Conservation (phyloP, 1,140 invertebrate species). For the Drosophila paulistorum region DNA sequence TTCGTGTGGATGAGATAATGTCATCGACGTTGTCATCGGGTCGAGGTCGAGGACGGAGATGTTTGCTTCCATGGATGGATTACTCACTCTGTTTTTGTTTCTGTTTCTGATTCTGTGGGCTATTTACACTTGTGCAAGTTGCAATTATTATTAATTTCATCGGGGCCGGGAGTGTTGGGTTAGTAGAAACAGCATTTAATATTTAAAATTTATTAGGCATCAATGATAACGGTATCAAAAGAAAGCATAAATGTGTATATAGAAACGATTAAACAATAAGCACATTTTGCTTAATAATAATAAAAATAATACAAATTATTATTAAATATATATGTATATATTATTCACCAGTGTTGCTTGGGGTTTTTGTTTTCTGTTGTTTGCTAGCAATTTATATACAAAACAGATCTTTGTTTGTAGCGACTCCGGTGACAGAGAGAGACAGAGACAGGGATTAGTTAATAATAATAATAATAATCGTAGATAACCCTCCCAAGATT, state of each 20-base stretch:
- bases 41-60: conserved; percentile 6
- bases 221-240: conserved; percentile 13
- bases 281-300: conserved; percentile 7
- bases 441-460: neutral
- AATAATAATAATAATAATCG: conserved; percentile 2
- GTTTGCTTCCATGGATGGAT: conserved; percentile 3
- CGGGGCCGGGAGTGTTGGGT: conserved; percentile 17
- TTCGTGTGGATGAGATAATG: conserved; percentile 20
- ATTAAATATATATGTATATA: neutral
- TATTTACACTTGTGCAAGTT: conserved; percentile 58
- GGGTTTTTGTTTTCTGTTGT: neutral
- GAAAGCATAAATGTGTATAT: conserved; percentile 44
- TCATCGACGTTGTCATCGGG: conserved; percentile 24
- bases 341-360: conserved; percentile 11
- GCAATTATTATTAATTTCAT: conserved; percentile 36
- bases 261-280: neutral
- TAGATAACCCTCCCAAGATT: conserved; percentile 33
- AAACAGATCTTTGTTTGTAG: conserved; percentile 29
- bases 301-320: neutral
- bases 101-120: conserved; percentile 1
- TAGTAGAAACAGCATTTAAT: conserved; percentile 66
- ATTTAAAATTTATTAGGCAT: conserved; percentile 10
- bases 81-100: conserved; percentile 24
- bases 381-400: conserved; percentile 59
- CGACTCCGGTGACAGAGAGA: neutral